Percentiles rank a stretch among this genome's conserved stretches.
Conservation (phyloP, 1,140 invertebrate species). For the Psix sp. region DNA sequence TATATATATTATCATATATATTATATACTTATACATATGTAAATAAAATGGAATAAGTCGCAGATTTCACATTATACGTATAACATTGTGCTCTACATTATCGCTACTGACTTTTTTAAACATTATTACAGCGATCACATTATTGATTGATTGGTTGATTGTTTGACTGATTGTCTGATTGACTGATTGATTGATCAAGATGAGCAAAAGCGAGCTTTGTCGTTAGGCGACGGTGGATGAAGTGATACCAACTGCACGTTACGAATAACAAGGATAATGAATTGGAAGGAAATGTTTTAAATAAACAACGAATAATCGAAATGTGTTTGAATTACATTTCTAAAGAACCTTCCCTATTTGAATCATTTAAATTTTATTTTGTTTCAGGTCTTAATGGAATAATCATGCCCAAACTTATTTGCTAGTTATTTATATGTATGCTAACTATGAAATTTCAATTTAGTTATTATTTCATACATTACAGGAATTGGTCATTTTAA, state of each 20-base stretch:
- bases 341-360: background rate
- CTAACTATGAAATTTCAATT: too few relatives aligned
- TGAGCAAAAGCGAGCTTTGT: constrained; percentile 57
- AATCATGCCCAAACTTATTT: too few relatives aligned
- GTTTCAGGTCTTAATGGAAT: background rate
- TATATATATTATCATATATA: constrained; percentile 46
- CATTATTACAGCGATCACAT: constrained; percentile 60
- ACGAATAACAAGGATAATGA: constrained; percentile 31
- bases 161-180: constrained; percentile 22
- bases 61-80: constrained; percentile 59
- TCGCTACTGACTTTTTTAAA: constrained; percentile 60
- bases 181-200: constrained; percentile 47
- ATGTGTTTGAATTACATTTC: constrained; percentile 18
- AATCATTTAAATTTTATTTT: background rate
- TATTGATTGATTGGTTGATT: constrained; percentile 40
- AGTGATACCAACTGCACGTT: constrained; percentile 53
- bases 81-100: constrained; percentile 61
- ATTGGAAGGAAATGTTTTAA: constrained; percentile 68
- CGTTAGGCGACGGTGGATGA: constrained; percentile 44
- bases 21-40: constrained; percentile 64
- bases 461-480: too few relatives aligned
- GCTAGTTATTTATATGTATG: too few relatives aligned
- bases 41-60: constrained; percentile 59
- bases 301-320: constrained; percentile 74
- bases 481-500: background rate